Evolutionary conservation across 2,113 vertebrate species (phyloP).

Genomic region (Piaya cayana): DNA sequence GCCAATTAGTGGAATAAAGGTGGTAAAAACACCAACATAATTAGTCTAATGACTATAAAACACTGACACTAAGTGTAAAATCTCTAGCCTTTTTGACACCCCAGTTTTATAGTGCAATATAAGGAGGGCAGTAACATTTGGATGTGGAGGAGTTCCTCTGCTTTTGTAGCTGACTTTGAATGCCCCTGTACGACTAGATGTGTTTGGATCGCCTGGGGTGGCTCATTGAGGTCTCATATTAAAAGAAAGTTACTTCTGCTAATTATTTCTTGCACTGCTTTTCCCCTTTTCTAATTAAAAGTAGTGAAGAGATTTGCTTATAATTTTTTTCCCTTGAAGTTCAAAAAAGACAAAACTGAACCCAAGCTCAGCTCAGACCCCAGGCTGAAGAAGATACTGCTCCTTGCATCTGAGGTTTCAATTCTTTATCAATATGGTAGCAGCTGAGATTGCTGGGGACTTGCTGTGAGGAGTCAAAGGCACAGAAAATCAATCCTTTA

Average conservation of each 20-base stretch:
- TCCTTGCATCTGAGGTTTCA: not conserved
- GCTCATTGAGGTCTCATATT: not conserved
- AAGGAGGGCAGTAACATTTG: constrained; percentile 45
- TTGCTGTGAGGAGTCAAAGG: not conserved
- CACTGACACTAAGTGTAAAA: constrained; percentile 69
- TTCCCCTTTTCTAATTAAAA: not conserved
- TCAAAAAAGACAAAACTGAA: not conserved
- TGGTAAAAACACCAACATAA: constrained; percentile 71
- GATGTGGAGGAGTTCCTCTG: not conserved
- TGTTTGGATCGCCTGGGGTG: not conserved
- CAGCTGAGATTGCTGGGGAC: not conserved
- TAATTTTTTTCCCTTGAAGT: not conserved
- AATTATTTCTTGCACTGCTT: constrained; percentile 9
- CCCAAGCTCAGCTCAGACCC: not conserved
- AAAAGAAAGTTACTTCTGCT: not conserved
- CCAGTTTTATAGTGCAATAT: constrained; percentile 81
- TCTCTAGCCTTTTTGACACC: constrained; percentile 75
- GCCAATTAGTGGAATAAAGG: constrained; percentile 76
- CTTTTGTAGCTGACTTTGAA: constrained; percentile 46
- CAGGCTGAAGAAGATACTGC: not conserved
- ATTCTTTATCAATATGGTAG: not conserved
- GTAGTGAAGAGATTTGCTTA: not conserved
- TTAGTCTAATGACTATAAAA: constrained; percentile 74
- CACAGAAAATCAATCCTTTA: not conserved
- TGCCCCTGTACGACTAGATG: not conserved